Evolutionary conservation across 1,140 invertebrate species (phyloP).

Genomic region (Drosophila persimilis): DNA sequence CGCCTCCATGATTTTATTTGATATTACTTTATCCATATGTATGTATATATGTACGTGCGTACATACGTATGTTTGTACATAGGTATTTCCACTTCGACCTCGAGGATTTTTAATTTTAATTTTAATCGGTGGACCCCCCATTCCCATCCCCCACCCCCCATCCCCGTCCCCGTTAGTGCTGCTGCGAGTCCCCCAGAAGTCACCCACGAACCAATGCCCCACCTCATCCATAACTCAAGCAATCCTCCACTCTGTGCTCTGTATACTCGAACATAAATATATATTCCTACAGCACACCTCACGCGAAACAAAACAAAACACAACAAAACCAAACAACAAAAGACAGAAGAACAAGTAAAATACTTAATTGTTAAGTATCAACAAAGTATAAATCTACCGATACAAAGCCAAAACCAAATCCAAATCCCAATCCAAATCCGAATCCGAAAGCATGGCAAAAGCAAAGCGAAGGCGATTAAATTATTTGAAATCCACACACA

Average conservation of each 20-base stretch:
- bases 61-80: no score
- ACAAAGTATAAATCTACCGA: slow-evolving; percentile 76
- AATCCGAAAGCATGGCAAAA: slow-evolving; percentile 8
- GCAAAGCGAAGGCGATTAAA: slow-evolving; percentile 48
- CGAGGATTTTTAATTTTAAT: slow-evolving; percentile 37
- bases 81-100: slow-evolving; percentile 36
- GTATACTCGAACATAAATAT: background rate
- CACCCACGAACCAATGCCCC: no score
- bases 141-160: no score
- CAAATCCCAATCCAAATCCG: background rate
- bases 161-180: background rate
- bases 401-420: slow-evolving; percentile 31
- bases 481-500: slow-evolving; percentile 73
- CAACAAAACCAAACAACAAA: slow-evolving; percentile 42
- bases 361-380: slow-evolving; percentile 81
- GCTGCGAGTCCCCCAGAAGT: no score
- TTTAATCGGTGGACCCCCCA: background rate
- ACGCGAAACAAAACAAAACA: slow-evolving; percentile 22
- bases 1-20: slow-evolving; percentile 42
- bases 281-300: background rate
- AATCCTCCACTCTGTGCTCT: background rate
- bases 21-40: background rate
- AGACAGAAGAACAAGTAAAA: slow-evolving; percentile 55
- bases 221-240: no score
- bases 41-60: no score